Conservation (phyloP, 2,888 invertebrate genomes). For the Orchesella flavescens region DNA sequence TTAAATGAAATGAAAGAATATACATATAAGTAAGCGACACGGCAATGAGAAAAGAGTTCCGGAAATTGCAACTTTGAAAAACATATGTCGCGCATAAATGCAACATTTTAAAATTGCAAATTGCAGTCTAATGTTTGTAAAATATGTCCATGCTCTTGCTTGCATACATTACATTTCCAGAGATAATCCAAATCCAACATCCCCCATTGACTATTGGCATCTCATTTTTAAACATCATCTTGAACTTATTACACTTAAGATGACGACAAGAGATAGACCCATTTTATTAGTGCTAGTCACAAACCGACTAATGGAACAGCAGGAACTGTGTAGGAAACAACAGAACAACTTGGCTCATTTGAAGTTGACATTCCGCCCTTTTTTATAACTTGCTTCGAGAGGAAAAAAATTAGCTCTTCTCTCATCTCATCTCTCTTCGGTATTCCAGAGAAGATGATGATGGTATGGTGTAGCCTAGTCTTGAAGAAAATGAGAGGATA, state of each 20-base stretch:
- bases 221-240: neutral
- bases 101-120: slow-evolving; percentile 24
- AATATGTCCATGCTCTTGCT: no score
- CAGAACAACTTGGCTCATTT: slow-evolving; percentile 26
- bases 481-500: neutral
- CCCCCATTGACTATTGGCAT: neutral
- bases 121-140: slow-evolving; percentile 47
- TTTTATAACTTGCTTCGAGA: neutral
- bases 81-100: neutral
- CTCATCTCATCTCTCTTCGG: neutral
- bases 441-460: neutral
- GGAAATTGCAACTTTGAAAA: neutral
- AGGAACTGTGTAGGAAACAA: slow-evolving; percentile 11
- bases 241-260: slow-evolving; percentile 5
- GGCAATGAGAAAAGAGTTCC: no score
- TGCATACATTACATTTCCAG: no score
- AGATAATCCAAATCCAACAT: no score
- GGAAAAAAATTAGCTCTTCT: neutral
- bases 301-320: slow-evolving; percentile 51
- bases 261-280: slow-evolving; percentile 40
- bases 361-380: slow-evolving; percentile 48
- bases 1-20: no score
- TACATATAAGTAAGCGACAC: no score
- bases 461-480: neutral
- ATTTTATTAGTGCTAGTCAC: slow-evolving; percentile 45